Percentiles rank a stretch among this genome's conserved stretches.
phyloP scores from a whole-genome alignment of 2,888 invertebrate genomes.

The Embidobia sp. region DNA sequence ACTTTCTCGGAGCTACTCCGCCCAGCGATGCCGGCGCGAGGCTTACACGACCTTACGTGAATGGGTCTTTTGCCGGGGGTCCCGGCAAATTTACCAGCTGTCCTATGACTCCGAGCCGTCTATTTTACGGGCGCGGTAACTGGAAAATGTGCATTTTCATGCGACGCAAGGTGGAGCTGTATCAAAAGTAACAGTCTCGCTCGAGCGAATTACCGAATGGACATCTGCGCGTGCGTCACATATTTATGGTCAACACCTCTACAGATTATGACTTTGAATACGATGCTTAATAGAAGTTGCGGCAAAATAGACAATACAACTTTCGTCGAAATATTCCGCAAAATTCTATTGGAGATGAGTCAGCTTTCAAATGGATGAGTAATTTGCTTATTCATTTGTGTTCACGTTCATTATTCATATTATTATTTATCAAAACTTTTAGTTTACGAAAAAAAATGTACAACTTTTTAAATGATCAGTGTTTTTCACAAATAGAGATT shows the following conservation, averaged over 20 bases:
- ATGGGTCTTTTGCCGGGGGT: conserved; percentile 54
- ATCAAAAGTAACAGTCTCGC: conserved; percentile 34
- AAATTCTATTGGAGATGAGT: too few relatives aligned
- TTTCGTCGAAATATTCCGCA: too few relatives aligned
- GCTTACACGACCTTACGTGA: conserved; percentile 63
- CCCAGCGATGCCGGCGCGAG: conserved; percentile 32
- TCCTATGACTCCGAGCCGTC: conserved; percentile 54
- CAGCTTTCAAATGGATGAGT: too few relatives aligned
- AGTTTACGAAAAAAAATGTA: too few relatives aligned
- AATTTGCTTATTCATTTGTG: too few relatives aligned
- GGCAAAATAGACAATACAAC: too few relatives aligned
- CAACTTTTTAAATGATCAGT: too few relatives aligned
- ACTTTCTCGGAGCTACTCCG: conserved; percentile 51
- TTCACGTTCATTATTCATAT: too few relatives aligned
- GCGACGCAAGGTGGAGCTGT: conserved; percentile 49
- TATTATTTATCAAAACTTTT: too few relatives aligned
- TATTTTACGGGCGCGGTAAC: conserved; percentile 64
- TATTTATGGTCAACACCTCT: conserved; percentile 39
- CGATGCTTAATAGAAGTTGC: too few relatives aligned
- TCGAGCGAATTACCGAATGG: conserved; percentile 39
- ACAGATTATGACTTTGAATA: neutral
- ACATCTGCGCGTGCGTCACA: conserved; percentile 49
- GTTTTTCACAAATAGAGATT: too few relatives aligned
- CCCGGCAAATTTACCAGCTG: conserved; percentile 62
- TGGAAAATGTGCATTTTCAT: conserved; percentile 63